A percentile compares a stretch with the other conserved stretches of the same genome.
phyloP scores from a whole-genome alignment of 2,888 invertebrate genomes.

The Odontomyia ornata region DNA sequence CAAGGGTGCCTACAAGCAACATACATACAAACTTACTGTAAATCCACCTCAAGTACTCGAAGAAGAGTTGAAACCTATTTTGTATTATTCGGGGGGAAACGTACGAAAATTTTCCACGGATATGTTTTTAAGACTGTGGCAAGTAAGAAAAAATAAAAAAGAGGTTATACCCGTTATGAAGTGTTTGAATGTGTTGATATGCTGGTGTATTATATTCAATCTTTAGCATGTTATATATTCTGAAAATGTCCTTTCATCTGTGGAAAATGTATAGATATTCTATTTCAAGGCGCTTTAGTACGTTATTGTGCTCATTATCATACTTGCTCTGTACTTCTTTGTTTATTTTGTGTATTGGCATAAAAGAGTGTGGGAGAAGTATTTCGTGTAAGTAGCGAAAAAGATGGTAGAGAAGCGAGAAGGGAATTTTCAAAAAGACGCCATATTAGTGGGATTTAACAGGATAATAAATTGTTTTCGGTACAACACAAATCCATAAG shows the following conservation, averaged over 20 bases:
- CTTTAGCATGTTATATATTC: background rate
- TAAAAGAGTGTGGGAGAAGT: background rate
- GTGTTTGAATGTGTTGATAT: background rate
- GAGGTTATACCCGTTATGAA: constrained; percentile 3
- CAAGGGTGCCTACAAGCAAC: background rate
- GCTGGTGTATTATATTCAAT: constrained; percentile 1
- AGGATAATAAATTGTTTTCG: no score
- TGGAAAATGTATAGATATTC: background rate
- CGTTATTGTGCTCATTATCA: constrained; percentile 30
- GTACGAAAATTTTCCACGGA: constrained; percentile 2
- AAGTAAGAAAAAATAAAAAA: background rate
- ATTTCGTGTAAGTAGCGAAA: no score
- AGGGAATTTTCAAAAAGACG: no score
- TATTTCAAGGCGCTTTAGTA: constrained; percentile 18
- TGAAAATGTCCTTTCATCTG: background rate
- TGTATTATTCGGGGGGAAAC: background rate
- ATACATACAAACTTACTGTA: background rate
- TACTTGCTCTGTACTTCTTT: constrained; percentile 6
- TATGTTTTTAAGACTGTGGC: constrained; percentile 5
- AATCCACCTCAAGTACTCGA: constrained; percentile 22
- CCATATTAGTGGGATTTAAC: no score
- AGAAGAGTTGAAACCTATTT: constrained; percentile 1
- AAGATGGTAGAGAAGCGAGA: no score
- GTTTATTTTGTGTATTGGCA: constrained; percentile 25
- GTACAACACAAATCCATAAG: no score